These are phyloP conservation scores for Unio pictorum DNA, from an alignment of 2,888 invertebrate species.

Conservation along the genomic window DNA sequence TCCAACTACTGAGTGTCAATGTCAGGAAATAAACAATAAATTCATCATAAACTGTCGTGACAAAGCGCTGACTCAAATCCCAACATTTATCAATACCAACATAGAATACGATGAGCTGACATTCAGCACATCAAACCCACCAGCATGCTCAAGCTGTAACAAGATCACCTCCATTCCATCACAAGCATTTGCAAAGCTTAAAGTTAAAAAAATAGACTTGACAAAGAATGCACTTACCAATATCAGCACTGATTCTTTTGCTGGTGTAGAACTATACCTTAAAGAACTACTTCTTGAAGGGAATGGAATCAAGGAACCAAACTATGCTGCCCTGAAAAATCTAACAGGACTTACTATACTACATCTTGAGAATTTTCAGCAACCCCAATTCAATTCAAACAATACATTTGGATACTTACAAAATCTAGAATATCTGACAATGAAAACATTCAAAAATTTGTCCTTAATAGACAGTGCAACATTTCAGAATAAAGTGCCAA, in stretches of 20 bases:
- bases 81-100: conserved; percentile 14
- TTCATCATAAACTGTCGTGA: conserved; percentile 41
- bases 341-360: conserved; percentile 32
- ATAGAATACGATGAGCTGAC: conserved; percentile 40
- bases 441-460: conserved; percentile 23
- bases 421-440: conserved; percentile 26
- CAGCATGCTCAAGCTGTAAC: conserved; percentile 21
- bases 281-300: conserved; percentile 83
- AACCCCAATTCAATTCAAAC: conserved; percentile 6
- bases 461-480: conserved; percentile 7
- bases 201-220: conserved; percentile 84
- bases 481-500: conserved; percentile 7
- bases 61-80: conserved; percentile 21
- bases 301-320: conserved; percentile 14
- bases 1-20: conserved; percentile 15
- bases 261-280: conserved; percentile 83
- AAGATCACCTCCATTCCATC: conserved; percentile 33
- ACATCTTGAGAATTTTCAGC: conserved; percentile 34
- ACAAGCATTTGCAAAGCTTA: conserved; percentile 86
- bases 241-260: conserved; percentile 87
- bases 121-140: conserved; percentile 19
- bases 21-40: conserved; percentile 7
- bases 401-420: conserved; percentile 25
- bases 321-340: conserved; percentile 24
- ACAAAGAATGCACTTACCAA: conserved; percentile 87